phyloP scores from a whole-genome alignment of 2,113 vertebrate genomes.

The Actinemys pallida region DNA sequence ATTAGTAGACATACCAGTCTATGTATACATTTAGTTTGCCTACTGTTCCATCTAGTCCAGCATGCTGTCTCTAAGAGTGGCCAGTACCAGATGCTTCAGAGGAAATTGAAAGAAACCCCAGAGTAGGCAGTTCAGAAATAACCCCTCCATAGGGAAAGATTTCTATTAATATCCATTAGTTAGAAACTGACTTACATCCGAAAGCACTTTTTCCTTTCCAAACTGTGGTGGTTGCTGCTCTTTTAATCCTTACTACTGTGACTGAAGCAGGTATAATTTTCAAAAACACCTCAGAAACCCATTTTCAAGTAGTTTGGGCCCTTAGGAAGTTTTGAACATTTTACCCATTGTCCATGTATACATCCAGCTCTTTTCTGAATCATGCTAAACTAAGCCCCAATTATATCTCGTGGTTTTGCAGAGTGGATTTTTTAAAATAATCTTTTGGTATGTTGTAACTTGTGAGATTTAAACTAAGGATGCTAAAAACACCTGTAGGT shows the following conservation, averaged over 20 bases:
- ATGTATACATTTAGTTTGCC: neutral
- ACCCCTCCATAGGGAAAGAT: neutral
- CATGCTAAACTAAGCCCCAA: neutral
- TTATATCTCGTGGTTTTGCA: neutral
- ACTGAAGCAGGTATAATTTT: neutral
- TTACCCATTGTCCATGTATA: neutral
- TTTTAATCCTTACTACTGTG: neutral
- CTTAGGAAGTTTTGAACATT: neutral
- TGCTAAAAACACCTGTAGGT: neutral
- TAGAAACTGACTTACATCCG: neutral
- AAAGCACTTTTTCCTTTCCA: neutral
- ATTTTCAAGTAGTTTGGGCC: neutral
- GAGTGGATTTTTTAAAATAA: neutral
- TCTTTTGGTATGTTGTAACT: neutral
- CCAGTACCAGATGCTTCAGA: neutral
- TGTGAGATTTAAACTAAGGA: neutral
- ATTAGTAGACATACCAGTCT: neutral
- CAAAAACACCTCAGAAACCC: neutral
- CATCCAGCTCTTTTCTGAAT: fast-evolving
- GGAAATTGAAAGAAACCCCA: neutral
- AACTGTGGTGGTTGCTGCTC: neutral
- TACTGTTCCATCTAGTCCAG: fast-evolving
- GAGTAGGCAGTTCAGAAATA: neutral
- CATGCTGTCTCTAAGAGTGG: neutral
- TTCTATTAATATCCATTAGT: neutral